Evolutionary conservation across 1,140 invertebrate species (phyloP), one percentile per base, ranked within the genome.

Genomic region (Thereuonema tuberculata): DNA sequence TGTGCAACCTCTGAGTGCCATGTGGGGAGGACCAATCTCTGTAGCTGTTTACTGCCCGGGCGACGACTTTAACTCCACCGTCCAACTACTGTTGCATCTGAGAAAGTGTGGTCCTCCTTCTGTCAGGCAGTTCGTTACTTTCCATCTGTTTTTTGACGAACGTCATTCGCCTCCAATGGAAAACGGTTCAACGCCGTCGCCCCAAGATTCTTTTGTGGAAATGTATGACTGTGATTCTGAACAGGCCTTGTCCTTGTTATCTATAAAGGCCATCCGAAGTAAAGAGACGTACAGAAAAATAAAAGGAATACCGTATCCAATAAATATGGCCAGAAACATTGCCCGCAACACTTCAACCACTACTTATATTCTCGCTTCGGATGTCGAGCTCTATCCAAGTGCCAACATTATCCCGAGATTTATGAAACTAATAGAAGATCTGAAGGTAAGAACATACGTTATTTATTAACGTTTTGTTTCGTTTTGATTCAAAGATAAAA

Each of bases 101-200:
- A 73, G 83, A 20, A 80, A 84, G 66, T 86, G 84, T 66, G 58
- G 77, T 78, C 29, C 76, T 76, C 77, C 81, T 20, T 74, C 89
- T 54, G 78, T 93, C 46, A 77, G 80, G 21, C 80, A 87, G 65
- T 81, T 80, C 63, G 84, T 88, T 67, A 89, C 86, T 58, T 92
- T 92, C 73, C 88, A 93, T 72, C 68, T 91, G 29, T 91, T 88
- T 74, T 91, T 93, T 70, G 31, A 37, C 31, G 85, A 85, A 64
- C n/a, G n/a, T n/a, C n/a, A n/a, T n/a, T n/a, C n/a, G n/a, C n/a
- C n/a, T n/a, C n/a, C n/a, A n/a, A n/a, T n/a, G n/a, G n/a, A n/a
- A n/a, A n/a, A n/a, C n/a, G n/a, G n/a, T n/a, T n/a, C n/a, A n/a
- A n/a, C n/a, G n/a, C n/a, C n/a, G n/a, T n/a, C n/a, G n/a, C n/a